These are phyloP conservation scores for Drosophila acutilabella DNA, from an alignment of 2,888 invertebrate species.

Conservation along the genomic window DNA sequence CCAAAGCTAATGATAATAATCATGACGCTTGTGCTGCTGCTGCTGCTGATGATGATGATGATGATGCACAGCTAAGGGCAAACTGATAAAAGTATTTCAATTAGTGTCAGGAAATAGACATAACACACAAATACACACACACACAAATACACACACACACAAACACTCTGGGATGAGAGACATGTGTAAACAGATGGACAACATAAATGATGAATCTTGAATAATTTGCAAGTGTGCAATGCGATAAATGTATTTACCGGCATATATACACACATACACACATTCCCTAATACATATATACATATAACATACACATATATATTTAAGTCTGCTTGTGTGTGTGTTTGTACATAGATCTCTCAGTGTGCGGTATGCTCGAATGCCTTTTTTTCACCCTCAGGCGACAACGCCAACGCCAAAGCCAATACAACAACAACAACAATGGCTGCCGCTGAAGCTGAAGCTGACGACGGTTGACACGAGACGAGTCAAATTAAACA, in stretches of 20 bases:
- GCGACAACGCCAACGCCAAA: slow-evolving; percentile 78
- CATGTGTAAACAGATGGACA: slow-evolving; percentile 24
- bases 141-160: not conserved
- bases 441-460: slow-evolving; percentile 60
- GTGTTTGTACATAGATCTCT: slow-evolving; percentile 26
- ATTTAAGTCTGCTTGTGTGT: not conserved
- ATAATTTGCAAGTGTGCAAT: slow-evolving; percentile 58
- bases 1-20: slow-evolving; percentile 11
- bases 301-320: not conserved
- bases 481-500: slow-evolving; percentile 68
- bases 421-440: slow-evolving; percentile 11
- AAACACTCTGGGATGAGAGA: not conserved
- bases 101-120: slow-evolving; percentile 71
- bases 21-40: slow-evolving; percentile 10
- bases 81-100: slow-evolving; percentile 79
- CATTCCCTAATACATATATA: not conserved
- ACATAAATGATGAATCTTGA: slow-evolving; percentile 61
- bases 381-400: slow-evolving; percentile 79
- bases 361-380: slow-evolving; percentile 62
- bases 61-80: slow-evolving; percentile 30
- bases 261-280: slow-evolving; percentile 11
- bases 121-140: slow-evolving; percentile 7
- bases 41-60: slow-evolving; percentile 11
- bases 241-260: slow-evolving; percentile 23
- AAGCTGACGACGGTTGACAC: slow-evolving; percentile 79